Evolutionary conservation across 2,113 vertebrate species (phyloP).

Genomic region (Amblyornis subalaris): DNA sequence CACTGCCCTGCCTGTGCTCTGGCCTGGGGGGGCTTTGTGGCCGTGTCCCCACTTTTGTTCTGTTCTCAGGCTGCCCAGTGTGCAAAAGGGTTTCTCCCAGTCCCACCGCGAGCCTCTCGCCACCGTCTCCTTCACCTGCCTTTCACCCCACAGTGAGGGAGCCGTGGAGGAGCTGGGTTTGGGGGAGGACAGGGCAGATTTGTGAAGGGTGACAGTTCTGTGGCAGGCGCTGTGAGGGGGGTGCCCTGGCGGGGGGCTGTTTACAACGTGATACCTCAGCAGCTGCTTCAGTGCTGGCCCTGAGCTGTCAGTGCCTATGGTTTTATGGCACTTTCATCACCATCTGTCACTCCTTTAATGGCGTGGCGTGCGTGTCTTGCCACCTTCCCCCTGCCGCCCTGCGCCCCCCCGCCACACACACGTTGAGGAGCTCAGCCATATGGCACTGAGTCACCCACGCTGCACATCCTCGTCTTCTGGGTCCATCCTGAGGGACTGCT

Average conservation of each 20-base stretch:
- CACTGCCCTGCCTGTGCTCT: accelerated
- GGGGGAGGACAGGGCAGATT: not conserved
- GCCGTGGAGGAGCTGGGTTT: not conserved
- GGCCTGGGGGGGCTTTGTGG: not conserved
- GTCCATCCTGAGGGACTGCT: not conserved
- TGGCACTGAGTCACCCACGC: not conserved
- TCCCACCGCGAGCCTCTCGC: accelerated
- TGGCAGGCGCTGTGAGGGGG: not conserved
- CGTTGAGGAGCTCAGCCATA: not conserved
- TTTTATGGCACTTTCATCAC: slow-evolving; percentile 56
- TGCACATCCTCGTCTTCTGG: not conserved
- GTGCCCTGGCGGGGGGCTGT: not conserved
- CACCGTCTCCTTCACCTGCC: accelerated
- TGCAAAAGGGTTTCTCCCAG: not conserved
- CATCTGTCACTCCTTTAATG: slow-evolving; percentile 55
- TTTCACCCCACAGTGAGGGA: not conserved
- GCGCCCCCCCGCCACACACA: not conserved
- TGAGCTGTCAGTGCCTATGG: not conserved
- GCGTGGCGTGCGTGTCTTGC: not conserved
- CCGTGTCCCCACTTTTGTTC: not conserved
- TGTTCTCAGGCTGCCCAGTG: not conserved
- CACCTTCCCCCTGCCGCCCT: slow-evolving; percentile 9
- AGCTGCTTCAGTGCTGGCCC: slow-evolving; percentile 18
- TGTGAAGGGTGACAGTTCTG: not conserved
- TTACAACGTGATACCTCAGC: slow-evolving; percentile 24